These are phyloP conservation scores for Syngnathus typhle DNA, from an alignment of 2,113 vertebrate species.

Conservation along the genomic window DNA sequence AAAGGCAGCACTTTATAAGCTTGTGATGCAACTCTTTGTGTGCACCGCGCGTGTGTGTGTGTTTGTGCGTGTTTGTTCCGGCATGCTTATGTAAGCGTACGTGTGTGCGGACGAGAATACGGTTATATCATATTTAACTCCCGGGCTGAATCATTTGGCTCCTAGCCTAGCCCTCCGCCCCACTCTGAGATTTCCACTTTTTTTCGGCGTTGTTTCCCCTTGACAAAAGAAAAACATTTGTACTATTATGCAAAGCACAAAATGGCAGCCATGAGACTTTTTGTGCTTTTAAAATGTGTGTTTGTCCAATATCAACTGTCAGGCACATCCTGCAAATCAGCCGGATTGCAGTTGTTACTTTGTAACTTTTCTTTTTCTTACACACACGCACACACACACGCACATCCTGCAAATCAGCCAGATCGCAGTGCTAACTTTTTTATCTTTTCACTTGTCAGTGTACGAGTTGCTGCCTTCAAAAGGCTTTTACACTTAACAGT, in stretches of 20 bases:
- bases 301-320: not conserved
- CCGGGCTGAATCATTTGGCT: slow-evolving; percentile 37
- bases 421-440: too few relatives aligned
- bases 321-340: too few relatives aligned
- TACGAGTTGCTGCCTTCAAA: too few relatives aligned
- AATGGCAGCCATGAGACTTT: not conserved
- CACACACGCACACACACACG: too few relatives aligned
- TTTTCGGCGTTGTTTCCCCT: slow-evolving; percentile 19
- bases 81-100: slow-evolving; percentile 65
- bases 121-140: slow-evolving; percentile 66
- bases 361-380: too few relatives aligned
- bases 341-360: too few relatives aligned
- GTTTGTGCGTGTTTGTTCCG: slow-evolving; percentile 52
- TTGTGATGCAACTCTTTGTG: slow-evolving; percentile 62
- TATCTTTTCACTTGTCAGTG: too few relatives aligned
- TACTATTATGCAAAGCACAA: not conserved
- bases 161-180: not conserved
- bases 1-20: slow-evolving; percentile 54
- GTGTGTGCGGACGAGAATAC: slow-evolving; percentile 59
- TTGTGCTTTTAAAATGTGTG: not conserved
- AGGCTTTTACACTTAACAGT: too few relatives aligned
- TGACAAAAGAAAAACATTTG: slow-evolving; percentile 5
- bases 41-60: slow-evolving; percentile 21
- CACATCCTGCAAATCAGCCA: too few relatives aligned
- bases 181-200: slow-evolving; percentile 21